phyloP scores from a whole-genome alignment of 1,140 invertebrate species.

The Saccostrea cuccullata region DNA sequence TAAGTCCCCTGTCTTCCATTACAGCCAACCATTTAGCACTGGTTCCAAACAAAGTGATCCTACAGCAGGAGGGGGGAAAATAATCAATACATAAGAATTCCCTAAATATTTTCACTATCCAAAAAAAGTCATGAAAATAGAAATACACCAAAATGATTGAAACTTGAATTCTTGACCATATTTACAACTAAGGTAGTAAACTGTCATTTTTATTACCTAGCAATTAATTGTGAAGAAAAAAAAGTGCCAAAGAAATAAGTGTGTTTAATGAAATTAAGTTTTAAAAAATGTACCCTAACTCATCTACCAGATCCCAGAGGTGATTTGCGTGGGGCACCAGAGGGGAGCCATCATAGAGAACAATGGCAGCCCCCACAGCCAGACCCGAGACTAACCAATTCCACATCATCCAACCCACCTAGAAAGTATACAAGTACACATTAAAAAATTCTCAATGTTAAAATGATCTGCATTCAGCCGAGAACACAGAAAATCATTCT shows the following conservation, averaged over 20 bases:
- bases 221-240: too few species aligned
- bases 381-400: slow-evolving; percentile 81
- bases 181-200: too few species aligned
- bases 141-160: too few species aligned
- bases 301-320: slow-evolving; percentile 82
- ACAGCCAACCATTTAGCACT: slow-evolving; percentile 82
- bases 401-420: slow-evolving; percentile 85
- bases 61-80: slow-evolving; percentile 53
- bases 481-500: too few species aligned
- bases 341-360: slow-evolving; percentile 83
- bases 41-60: slow-evolving; percentile 82
- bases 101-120: background rate
- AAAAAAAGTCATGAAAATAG: background rate
- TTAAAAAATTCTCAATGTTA: too few species aligned
- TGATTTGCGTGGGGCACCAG: slow-evolving; percentile 79
- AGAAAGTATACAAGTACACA: background rate
- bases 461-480: too few species aligned
- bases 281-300: slow-evolving; percentile 74
- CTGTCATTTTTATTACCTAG: too few species aligned
- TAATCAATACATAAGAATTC: background rate
- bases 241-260: too few species aligned
- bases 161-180: too few species aligned
- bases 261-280: too few species aligned
- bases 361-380: slow-evolving; percentile 80
- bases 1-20: slow-evolving; percentile 78